A percentile compares a stretch with the other conserved stretches of the same genome.
These are phyloP conservation scores for Leiothrix lutea DNA, from an alignment of 2,113 vertebrate species.

Conservation along the genomic window DNA sequence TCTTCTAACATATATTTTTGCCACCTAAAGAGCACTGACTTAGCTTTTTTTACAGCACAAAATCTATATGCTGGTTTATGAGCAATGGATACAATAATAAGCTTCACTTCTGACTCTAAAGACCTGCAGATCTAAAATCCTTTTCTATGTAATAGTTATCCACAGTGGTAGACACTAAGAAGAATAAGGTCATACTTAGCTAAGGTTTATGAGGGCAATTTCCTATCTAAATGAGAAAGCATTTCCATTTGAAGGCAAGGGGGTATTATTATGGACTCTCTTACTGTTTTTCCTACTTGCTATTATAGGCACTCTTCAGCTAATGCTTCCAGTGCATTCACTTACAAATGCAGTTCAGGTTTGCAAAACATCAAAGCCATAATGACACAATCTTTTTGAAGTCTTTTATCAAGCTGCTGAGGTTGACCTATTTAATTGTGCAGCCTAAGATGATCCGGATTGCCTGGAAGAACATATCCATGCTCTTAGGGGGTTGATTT, in stretches of 20 bases:
- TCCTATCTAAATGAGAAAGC: slow-evolving; percentile 36
- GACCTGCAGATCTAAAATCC: slow-evolving; percentile 30
- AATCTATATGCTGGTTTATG: slow-evolving; percentile 61
- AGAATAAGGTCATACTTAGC: slow-evolving; percentile 39
- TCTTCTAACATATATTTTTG: slow-evolving; percentile 15
- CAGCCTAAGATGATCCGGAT: slow-evolving; percentile 34
- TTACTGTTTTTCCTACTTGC: background rate
- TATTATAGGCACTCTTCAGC: slow-evolving; percentile 27
- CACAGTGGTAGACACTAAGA: slow-evolving; percentile 2
- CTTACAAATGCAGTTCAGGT: slow-evolving; percentile 64
- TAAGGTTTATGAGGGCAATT: slow-evolving; percentile 58
- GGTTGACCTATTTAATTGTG: slow-evolving; percentile 62
- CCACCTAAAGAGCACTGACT: slow-evolving; percentile 18
- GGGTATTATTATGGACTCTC: background rate
- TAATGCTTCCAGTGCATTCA: slow-evolving; percentile 55
- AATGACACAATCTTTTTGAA: slow-evolving; percentile 62
- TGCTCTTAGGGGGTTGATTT: background rate
- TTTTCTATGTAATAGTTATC: background rate
- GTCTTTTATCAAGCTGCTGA: slow-evolving; percentile 55
- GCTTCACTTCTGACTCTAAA: slow-evolving; percentile 28
- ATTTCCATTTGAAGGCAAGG: slow-evolving; percentile 37
- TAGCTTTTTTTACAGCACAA: slow-evolving; percentile 50
- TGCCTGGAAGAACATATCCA: slow-evolving; percentile 4
- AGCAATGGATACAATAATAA: slow-evolving; percentile 53
- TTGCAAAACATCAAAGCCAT: slow-evolving; percentile 58